Conservation (phyloP, 2,888 invertebrate species). For the Helobdella robusta region DNA sequence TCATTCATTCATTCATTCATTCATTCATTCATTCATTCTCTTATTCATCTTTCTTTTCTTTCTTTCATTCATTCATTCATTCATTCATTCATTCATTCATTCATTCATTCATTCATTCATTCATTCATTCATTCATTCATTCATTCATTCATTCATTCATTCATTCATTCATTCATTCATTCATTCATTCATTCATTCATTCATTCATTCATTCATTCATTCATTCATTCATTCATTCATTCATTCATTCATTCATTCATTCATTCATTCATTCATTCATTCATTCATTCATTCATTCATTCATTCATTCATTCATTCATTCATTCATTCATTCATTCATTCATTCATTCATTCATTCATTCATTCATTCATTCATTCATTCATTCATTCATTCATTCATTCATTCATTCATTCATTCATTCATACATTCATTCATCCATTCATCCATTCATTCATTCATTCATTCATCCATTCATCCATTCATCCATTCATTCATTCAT, state of each 20-base stretch:
- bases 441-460: constrained; percentile 2
- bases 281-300: constrained; percentile 2
- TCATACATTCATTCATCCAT: constrained; percentile 1
- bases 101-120: constrained; percentile 2
- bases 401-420: constrained; percentile 2
- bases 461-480: constrained; percentile 3
- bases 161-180: constrained; percentile 2
- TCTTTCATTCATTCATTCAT: constrained; percentile 1
- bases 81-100: constrained; percentile 2
- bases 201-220: constrained; percentile 2
- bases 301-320: constrained; percentile 2
- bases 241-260: constrained; percentile 2
- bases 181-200: constrained; percentile 2
- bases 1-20: constrained; percentile 2
- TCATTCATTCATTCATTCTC: constrained; percentile 1
- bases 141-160: constrained; percentile 2
- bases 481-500: constrained; percentile 2
- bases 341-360: constrained; percentile 2
- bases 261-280: constrained; percentile 2
- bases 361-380: constrained; percentile 2
- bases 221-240: constrained; percentile 2
- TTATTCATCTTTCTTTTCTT: not conserved
- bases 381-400: constrained; percentile 2
- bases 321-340: constrained; percentile 2
- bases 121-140: constrained; percentile 2